These are phyloP conservation scores for Endotricha flammealis DNA, from an alignment of 2,888 invertebrate species.

Conservation along the genomic window DNA sequence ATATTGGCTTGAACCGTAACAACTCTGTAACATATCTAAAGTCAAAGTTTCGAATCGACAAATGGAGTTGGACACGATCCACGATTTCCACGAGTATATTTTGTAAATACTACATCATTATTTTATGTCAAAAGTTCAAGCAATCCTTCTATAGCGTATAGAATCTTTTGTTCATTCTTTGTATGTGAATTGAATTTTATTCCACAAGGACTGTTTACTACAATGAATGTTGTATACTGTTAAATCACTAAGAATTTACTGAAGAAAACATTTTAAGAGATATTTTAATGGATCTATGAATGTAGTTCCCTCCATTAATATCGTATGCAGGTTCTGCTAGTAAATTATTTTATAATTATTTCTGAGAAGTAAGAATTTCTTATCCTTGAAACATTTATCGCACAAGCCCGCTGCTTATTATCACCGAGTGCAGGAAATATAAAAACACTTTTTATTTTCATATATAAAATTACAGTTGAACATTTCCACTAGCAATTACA, in stretches of 20 bases:
- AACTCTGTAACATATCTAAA: background rate
- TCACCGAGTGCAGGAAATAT: slow-evolving; percentile 6
- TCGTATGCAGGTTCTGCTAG: too few species aligned
- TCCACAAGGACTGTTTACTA: too few species aligned
- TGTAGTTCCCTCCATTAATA: too few species aligned
- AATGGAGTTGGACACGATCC: background rate
- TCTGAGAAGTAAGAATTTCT: slow-evolving; percentile 4
- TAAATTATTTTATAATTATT: background rate
- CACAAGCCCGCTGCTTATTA: background rate
- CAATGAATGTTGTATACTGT: too few species aligned
- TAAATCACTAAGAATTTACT: too few species aligned
- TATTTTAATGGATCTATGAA: too few species aligned
- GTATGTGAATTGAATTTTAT: too few species aligned
- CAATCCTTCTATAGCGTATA: too few species aligned
- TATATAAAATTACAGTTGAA: slow-evolving; percentile 9
- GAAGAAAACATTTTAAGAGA: too few species aligned
- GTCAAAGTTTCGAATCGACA: background rate
- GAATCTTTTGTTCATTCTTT: too few species aligned
- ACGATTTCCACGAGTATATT: background rate
- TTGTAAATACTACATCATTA: background rate
- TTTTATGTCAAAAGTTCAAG: background rate
- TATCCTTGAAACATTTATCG: background rate
- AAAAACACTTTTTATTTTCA: slow-evolving; percentile 6
- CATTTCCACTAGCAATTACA: slow-evolving; percentile 37
- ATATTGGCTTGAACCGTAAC: background rate